phyloP scores from a whole-genome alignment of 2,113 vertebrate species.

The Peromyscus polionotus region DNA sequence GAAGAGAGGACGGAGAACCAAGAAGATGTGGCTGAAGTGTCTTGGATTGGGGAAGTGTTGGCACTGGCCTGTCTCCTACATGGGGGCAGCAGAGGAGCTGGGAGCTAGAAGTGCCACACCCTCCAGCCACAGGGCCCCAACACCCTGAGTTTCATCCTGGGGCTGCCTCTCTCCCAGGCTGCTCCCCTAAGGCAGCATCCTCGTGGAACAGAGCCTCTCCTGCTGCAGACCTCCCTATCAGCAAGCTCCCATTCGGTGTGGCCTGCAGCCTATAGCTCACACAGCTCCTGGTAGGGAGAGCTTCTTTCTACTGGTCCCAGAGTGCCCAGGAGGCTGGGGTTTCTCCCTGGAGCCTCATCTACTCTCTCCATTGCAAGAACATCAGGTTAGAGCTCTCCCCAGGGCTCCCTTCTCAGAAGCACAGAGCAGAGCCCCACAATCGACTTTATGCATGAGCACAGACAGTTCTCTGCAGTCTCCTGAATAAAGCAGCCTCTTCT shows the following conservation, averaged over 20 bases:
- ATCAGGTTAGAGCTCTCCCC: neutral
- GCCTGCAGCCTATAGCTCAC: neutral
- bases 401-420: neutral
- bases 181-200: neutral
- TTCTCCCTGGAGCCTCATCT: neutral
- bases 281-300: neutral
- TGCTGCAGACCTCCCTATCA: neutral
- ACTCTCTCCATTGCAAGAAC: neutral
- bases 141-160: neutral
- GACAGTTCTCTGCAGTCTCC: neutral
- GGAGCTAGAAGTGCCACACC: neutral
- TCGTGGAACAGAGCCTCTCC: neutral
- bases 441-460: accelerated
- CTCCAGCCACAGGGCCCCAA: neutral
- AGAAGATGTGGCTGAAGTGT: neutral
- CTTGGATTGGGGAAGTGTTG: neutral
- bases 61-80: neutral
- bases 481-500: neutral
- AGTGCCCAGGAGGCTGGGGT: neutral
- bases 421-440: neutral
- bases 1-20: neutral
- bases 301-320: neutral
- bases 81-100: neutral
- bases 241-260: neutral
- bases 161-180: neutral